Conservation (phyloP, 2,113 vertebrate genomes). For the Oceanites oceanicus region DNA sequence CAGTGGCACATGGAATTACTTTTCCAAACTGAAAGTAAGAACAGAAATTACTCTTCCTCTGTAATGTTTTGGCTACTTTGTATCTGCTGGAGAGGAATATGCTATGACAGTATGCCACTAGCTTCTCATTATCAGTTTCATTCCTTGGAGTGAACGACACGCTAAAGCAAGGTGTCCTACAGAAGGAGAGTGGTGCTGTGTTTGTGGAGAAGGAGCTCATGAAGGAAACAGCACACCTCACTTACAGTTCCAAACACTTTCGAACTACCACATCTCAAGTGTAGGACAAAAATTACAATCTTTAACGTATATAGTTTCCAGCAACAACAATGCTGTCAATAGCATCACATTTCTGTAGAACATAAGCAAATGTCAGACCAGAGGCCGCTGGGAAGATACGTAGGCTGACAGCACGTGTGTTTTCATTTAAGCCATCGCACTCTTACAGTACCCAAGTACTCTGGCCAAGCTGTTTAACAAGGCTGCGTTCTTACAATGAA, state of each 20-base stretch:
- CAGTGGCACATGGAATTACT: not conserved
- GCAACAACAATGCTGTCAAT: not conserved
- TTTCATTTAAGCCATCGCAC: not conserved
- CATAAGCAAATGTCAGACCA: not conserved
- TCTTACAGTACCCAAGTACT: not conserved
- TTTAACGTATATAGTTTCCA: not conserved
- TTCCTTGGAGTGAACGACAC: rapidly evolving
- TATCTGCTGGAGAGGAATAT: not conserved
- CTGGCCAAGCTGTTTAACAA: not conserved
- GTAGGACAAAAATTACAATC: not conserved
- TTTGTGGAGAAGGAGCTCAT: not conserved
- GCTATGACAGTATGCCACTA: not conserved
- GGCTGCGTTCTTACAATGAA: not conserved
- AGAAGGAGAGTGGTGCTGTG: not conserved
- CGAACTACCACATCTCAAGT: not conserved
- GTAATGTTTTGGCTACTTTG: not conserved
- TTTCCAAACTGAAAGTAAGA: not conserved
- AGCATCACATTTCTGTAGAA: not conserved
- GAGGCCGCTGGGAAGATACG: rapidly evolving
- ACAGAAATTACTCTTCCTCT: not conserved
- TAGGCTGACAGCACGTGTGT: not conserved
- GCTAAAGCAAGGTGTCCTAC: not conserved
- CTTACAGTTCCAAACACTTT: not conserved
- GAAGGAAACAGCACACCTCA: not conserved
- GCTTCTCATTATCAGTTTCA: not conserved